Base-by-base conservation (phyloP, 2,113 vertebrate genomes). In the Tetrao urogallus region DNA sequence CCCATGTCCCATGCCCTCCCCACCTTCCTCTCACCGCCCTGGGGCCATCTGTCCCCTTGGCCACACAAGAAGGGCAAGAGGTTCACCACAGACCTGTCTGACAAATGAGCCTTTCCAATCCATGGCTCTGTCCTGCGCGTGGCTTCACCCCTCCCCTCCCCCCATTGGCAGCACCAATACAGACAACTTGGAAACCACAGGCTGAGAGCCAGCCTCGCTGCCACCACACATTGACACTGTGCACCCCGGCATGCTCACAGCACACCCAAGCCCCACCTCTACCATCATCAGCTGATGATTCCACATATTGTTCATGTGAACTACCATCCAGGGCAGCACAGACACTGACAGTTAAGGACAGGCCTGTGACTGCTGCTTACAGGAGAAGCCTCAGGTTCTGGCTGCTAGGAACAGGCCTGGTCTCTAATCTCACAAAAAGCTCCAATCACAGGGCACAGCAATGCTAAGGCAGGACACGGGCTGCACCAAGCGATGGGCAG, bases 331-430 rank as follows among this genome's bases (percentile, higher is more conserved):
- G 69, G 63, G 78, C 21, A 76, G 42, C 0, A 1, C 52, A 89
- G 92, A 96, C 82, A 93, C 21, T 5, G 4, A 86, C 93, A n/a
- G 78, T 92, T 72, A 48, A 85, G 80, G 90, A 45, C 89, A 96
- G 47, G 86, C 40, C 11, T 63, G 43, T 28, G 36, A 47, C 28
- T 65, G 77, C 85, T 87, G 88, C 86, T 95, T 79, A 92, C 50
- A 73, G 79, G 72, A 93, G 82, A 83, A 67, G 78, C 82, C 87
- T 79, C 60, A 0, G 40, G 14, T 80, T 57, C 66, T 58, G 64
- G 67, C 90, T 76, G 61, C 75, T 48, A 71, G 71, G 83, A 71
- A 76, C 67, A 88, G 22, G 83, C 58, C 73, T 88, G 66, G 80
- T 90, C 93, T 96, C 89, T 77, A 10, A 88, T 96, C 96, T 93